Percentiles rank a stretch among this genome's conserved stretches.
Conservation (phyloP, 2,888 invertebrate genomes). For the Ctena decussata region DNA sequence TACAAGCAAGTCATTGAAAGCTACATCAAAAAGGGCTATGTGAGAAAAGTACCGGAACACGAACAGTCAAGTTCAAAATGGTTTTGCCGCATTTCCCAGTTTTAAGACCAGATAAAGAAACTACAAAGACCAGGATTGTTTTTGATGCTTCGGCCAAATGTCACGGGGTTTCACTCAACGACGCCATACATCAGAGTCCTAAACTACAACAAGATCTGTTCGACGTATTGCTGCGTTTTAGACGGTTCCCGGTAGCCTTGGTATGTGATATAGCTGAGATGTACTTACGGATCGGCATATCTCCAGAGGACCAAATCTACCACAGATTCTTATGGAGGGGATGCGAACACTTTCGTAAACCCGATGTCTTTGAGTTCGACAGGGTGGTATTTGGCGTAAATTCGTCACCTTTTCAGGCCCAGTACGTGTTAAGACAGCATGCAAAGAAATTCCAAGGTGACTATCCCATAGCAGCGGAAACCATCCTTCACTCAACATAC, state of each 20-base stretch:
- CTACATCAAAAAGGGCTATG: conserved; percentile 2
- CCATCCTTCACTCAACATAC: background rate
- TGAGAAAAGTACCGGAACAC: background rate
- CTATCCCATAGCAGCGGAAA: background rate
- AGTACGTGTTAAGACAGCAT: too few species aligned
- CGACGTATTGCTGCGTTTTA: conserved; percentile 38
- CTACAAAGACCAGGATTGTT: conserved; percentile 48
- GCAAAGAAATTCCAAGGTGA: too few species aligned
- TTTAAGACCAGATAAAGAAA: too few species aligned
- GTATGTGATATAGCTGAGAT: background rate
- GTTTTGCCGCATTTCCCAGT: too few species aligned
- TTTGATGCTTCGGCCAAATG: conserved; percentile 58
- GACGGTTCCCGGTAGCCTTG: conserved; percentile 29
- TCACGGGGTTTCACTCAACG: too few species aligned
- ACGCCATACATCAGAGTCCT: too few species aligned
- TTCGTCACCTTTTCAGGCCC: too few species aligned
- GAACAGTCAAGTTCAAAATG: conserved; percentile 6
- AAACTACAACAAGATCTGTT: background rate
- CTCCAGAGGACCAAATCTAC: too few species aligned
- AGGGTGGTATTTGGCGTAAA: too few species aligned
- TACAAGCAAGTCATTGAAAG: background rate
- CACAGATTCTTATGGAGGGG: too few species aligned
- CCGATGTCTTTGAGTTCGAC: too few species aligned
- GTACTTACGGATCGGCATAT: background rate
- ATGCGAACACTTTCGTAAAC: too few species aligned